Conservation (phyloP, 2,113 vertebrate genomes). For the Apus apus region DNA sequence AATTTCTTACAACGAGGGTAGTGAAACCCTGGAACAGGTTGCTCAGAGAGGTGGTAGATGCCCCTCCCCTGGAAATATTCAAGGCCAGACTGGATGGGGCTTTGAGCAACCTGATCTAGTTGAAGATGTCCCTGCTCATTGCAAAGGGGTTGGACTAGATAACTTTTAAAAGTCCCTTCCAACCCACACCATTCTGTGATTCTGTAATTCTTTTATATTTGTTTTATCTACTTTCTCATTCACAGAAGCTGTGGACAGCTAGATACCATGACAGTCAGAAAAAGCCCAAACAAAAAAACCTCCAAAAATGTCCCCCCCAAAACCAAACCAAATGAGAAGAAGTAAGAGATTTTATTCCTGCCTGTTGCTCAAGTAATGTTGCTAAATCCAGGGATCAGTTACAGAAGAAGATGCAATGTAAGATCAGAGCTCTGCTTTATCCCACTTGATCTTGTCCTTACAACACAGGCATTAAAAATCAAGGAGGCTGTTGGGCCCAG, state of each 20-base stretch:
- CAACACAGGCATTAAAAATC: background rate
- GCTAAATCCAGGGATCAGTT: background rate
- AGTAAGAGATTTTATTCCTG: background rate
- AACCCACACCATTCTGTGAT: background rate
- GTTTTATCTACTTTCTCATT: background rate
- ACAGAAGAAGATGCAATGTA: background rate
- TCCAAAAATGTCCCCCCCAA: no score
- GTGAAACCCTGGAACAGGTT: background rate
- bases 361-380: background rate
- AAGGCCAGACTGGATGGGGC: background rate
- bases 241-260: background rate
- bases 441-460: background rate
- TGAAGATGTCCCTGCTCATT: background rate
- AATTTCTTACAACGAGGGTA: background rate
- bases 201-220: background rate
- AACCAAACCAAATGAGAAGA: background rate
- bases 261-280: background rate
- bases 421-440: background rate
- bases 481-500: background rate
- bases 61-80: background rate
- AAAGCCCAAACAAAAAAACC: no score
- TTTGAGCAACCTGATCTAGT: background rate
- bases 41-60: background rate
- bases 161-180: background rate
- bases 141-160: background rate